Percentiles rank a stretch among this genome's conserved stretches.
Conservation (phyloP, 1,140 invertebrate genomes). For the Macrosteles quadrilineatus region DNA sequence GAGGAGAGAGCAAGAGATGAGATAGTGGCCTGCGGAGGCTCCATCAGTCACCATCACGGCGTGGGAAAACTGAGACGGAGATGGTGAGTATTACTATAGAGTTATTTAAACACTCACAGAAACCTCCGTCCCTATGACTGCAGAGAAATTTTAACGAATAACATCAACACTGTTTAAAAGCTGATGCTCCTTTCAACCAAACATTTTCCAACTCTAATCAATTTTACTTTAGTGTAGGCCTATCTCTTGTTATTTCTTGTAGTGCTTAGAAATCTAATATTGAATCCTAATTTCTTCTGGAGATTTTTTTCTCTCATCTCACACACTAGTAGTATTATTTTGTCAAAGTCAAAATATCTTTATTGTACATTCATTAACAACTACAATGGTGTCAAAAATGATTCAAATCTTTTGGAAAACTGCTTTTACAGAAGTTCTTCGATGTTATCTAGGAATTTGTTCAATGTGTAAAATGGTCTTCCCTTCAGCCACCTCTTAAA, state of each 20-base stretch:
- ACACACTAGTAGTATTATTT: too few relatives aligned
- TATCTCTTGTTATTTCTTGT: too few relatives aligned
- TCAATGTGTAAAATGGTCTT: too few relatives aligned
- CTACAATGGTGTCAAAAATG: background rate
- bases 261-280: too few relatives aligned
- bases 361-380: too few relatives aligned
- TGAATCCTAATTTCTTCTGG: too few relatives aligned
- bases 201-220: too few relatives aligned
- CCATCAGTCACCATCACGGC: slow-evolving; percentile 95
- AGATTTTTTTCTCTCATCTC: too few relatives aligned
- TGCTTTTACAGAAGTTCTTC: background rate
- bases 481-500: too few relatives aligned
- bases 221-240: too few relatives aligned
- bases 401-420: background rate
- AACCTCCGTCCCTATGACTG: background rate
- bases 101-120: background rate
- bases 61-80: slow-evolving; percentile 89
- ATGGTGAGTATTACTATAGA: slow-evolving; percentile 55
- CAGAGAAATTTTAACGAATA: background rate
- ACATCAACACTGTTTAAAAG: background rate
- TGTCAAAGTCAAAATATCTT: too few relatives aligned
- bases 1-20: slow-evolving; percentile 86
- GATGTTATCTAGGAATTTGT: background rate
- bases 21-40: slow-evolving; percentile 87
- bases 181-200: background rate